Conservation (phyloP, 2,797 vertebrate species). For the Trematomus bernacchii region DNA sequence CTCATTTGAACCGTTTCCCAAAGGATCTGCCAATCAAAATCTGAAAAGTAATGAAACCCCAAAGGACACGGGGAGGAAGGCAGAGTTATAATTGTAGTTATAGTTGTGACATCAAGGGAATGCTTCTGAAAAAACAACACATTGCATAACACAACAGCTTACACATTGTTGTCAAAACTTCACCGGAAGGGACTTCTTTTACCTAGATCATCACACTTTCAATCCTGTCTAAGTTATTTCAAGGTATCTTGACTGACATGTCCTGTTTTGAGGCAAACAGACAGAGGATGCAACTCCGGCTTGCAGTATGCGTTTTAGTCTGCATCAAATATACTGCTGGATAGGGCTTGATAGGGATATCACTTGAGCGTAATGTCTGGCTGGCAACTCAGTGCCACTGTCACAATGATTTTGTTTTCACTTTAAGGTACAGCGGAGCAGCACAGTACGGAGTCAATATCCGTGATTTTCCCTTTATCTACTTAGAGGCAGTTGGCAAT, state of each 20-base stretch:
- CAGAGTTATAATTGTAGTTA: conserved; percentile 21
- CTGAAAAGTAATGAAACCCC: conserved; percentile 59
- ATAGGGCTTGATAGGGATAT: conserved; percentile 18
- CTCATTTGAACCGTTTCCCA: conserved; percentile 54
- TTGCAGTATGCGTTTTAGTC: conserved; percentile 13
- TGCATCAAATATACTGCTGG: conserved; percentile 38
- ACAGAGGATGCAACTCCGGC: conserved; percentile 24
- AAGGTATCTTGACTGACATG: conserved; percentile 43
- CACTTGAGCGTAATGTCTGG: conserved; percentile 41
- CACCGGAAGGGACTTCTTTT: conserved; percentile 60
- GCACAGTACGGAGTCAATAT: conserved; percentile 36
- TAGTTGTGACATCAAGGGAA: conserved; percentile 54
- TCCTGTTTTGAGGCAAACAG: conserved; percentile 38
- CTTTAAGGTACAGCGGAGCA: conserved; percentile 14
- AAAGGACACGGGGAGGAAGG: conserved; percentile 40
- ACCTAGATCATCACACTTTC: conserved; percentile 31
- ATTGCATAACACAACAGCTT: conserved; percentile 56
- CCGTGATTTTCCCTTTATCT: conserved; percentile 36
- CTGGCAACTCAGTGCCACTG: conserved; percentile 31
- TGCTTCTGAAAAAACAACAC: conserved; percentile 31
- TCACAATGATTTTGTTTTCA: conserved; percentile 44
- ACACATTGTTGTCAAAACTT: conserved; percentile 48
- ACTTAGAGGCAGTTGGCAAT: conserved; percentile 36
- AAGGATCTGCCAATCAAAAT: conserved; percentile 67
- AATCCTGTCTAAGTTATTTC: conserved; percentile 42